phyloP scores from a whole-genome alignment of 2,113 vertebrate species.

The Himantopus leucocephalus region DNA sequence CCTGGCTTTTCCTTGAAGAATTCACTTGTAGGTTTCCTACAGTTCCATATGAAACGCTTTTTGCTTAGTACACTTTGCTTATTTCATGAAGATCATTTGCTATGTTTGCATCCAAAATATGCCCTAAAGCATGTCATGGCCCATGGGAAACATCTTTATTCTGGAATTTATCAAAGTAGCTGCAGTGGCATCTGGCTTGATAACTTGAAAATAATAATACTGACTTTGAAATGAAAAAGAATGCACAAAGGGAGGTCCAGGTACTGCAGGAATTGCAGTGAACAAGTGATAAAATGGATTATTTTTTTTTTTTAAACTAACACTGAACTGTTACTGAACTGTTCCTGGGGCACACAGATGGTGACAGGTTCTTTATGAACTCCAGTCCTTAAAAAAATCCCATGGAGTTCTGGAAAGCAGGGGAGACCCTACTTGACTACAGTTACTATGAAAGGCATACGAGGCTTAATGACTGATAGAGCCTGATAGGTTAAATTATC shows the following conservation, averaged over 20 bases:
- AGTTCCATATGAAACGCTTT: not conserved
- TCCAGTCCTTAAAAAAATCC: not conserved
- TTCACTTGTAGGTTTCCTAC: not conserved
- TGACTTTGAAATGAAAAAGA: not conserved
- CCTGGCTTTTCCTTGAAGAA: not conserved
- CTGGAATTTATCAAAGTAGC: not conserved
- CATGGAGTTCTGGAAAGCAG: not conserved
- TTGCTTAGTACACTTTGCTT: not conserved
- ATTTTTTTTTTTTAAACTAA: not conserved
- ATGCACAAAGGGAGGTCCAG: not conserved
- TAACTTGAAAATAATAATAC: not conserved
- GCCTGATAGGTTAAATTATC: not conserved
- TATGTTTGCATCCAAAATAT: not conserved
- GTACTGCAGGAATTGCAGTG: not conserved
- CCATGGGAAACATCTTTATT: not conserved
- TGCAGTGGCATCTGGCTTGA: not conserved
- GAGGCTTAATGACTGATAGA: not conserved
- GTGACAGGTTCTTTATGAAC: not conserved
- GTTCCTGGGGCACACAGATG: not conserved
- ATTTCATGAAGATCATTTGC: too few relatives aligned
- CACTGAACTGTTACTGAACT: not conserved
- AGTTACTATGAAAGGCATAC: not conserved
- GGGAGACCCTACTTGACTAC: not conserved
- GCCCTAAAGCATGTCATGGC: not conserved
- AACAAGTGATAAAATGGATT: not conserved